phyloP scores from a whole-genome alignment of 2,113 vertebrate genomes.

The Leuciscus idus region DNA sequence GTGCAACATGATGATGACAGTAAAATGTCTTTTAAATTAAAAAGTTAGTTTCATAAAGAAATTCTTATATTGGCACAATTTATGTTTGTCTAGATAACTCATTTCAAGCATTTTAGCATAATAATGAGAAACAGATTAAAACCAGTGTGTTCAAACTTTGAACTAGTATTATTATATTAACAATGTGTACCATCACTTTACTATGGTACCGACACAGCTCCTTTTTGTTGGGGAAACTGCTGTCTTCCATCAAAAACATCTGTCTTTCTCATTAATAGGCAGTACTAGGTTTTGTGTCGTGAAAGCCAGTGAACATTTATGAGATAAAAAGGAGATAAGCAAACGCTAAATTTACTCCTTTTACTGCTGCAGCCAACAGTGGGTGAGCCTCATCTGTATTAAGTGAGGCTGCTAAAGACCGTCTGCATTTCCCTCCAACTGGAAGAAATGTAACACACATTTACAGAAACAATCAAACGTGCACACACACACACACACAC shows the following conservation, averaged over 20 bases:
- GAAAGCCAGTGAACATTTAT: conserved; percentile 31
- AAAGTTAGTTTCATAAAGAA: no score
- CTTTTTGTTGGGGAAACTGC: background rate
- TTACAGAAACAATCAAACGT: background rate
- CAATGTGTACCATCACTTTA: background rate
- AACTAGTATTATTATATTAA: background rate
- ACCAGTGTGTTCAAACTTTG: background rate
- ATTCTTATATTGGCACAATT: no score
- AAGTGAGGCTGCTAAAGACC: conserved; percentile 5
- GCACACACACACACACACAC: background rate
- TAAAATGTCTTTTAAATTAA: no score
- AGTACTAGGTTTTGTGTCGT: conserved; percentile 7
- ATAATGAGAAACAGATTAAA: background rate
- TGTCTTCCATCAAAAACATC: background rate
- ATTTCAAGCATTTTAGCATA: background rate
- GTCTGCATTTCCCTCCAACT: background rate
- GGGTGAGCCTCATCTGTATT: conserved; percentile 13
- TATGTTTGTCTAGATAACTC: no score
- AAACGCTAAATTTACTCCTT: background rate
- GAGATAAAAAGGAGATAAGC: conserved; percentile 36
- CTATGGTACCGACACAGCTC: background rate
- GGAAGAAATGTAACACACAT: conserved; percentile 9
- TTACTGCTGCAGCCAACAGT: background rate
- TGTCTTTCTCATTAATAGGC: background rate
- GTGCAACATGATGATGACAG: background rate